These are phyloP conservation scores for Nipponia nippon DNA, from an alignment of 2,113 vertebrate species.

Conservation along the genomic window DNA sequence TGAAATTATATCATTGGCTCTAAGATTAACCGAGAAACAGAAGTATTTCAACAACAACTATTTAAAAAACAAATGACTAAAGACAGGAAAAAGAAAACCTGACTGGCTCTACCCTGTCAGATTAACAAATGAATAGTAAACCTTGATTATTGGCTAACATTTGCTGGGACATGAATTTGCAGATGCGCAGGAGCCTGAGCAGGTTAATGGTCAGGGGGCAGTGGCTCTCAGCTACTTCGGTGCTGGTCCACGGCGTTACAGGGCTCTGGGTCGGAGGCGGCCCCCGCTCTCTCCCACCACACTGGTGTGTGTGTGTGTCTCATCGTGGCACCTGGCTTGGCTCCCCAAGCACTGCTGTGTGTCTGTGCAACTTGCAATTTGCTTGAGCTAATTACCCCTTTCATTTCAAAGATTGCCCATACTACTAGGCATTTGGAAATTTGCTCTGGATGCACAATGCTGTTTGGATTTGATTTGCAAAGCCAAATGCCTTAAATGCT, in stretches of 20 bases:
- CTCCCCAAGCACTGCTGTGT: neutral
- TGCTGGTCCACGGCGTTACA: neutral
- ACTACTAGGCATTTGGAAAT: neutral
- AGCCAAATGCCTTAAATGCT: neutral
- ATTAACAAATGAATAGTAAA: neutral
- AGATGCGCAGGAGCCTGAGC: neutral
- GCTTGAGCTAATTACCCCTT: neutral
- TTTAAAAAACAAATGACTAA: neutral
- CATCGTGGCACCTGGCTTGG: accelerated
- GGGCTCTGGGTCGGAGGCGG: neutral
- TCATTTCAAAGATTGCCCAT: neutral
- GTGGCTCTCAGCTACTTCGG: neutral
- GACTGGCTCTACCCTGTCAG: neutral
- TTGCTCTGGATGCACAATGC: neutral
- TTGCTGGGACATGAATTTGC: neutral
- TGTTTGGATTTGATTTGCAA: neutral
- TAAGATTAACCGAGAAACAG: neutral
- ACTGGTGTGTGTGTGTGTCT: neutral
- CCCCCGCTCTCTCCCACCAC: neutral
- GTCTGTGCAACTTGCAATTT: neutral
- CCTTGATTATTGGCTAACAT: neutral
- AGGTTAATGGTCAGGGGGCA: neutral
- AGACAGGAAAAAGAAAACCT: neutral
- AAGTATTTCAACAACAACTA: neutral
- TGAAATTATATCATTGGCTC: neutral